Evolutionary conservation across 2,797 vertebrate species (phyloP).

Genomic region (Rhinophrynus dorsalis): DNA sequence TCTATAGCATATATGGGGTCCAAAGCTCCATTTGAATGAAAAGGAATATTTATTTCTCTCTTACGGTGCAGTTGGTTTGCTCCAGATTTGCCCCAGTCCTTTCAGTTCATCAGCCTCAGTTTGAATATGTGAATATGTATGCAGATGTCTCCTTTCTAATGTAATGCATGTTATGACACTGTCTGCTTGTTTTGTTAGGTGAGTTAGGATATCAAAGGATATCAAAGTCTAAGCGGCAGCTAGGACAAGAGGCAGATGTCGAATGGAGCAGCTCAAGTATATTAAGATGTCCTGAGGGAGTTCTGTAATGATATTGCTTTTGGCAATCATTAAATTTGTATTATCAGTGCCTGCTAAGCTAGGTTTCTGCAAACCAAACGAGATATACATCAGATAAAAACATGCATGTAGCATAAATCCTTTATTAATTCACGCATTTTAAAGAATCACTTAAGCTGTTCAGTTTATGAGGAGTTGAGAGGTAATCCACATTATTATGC

Average conservation of each 20-base stretch:
- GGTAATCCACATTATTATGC: no score
- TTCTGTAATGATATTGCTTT: constrained; percentile 32
- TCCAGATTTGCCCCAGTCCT: no score
- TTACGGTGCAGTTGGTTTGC: no score
- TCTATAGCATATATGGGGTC: no score
- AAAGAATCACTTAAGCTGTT: background rate
- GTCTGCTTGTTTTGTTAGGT: constrained; percentile 21
- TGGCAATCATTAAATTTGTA: constrained; percentile 39
- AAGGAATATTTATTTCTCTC: no score
- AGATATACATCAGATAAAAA: constrained; percentile 21
- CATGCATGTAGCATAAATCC: constrained; percentile 3
- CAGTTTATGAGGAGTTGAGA: constrained; percentile 1
- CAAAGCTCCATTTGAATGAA: no score
- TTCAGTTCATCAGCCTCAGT: no score
- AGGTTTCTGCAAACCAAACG: constrained; percentile 9
- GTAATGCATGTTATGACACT: constrained; percentile 25
- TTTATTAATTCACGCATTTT: background rate
- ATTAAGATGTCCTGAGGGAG: background rate
- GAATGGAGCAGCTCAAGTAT: constrained; percentile 21
- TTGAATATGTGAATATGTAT: constrained; percentile 16
- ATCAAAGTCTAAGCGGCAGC: constrained; percentile 30
- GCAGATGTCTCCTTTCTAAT: constrained; percentile 14
- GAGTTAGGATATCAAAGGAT: constrained; percentile 32
- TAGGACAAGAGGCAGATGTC: constrained; percentile 20
- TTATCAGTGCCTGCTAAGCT: constrained; percentile 2